These are phyloP conservation scores for Sylvietta virens DNA, from an alignment of 2,113 vertebrate genomes.

Conservation along the genomic window DNA sequence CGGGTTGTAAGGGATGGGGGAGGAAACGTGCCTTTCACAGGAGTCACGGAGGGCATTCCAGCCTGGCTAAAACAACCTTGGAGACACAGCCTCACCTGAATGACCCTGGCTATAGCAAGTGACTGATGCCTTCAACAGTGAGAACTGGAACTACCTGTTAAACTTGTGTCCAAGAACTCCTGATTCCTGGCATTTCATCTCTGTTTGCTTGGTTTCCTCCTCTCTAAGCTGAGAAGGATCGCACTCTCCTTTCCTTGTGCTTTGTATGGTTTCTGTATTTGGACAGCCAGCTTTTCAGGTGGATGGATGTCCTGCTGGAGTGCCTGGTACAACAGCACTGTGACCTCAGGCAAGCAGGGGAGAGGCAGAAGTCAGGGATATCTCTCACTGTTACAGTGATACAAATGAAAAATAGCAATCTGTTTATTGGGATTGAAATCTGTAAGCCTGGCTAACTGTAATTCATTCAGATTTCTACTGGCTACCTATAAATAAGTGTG, in stretches of 20 bases:
- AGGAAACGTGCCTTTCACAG: background rate
- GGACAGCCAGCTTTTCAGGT: background rate
- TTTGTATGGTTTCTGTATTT: background rate
- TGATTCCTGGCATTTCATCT: background rate
- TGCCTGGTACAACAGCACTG: accelerated
- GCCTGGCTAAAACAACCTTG: background rate
- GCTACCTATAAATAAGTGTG: background rate
- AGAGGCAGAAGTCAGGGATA: background rate
- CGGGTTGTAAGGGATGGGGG: background rate
- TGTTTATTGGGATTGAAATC: background rate
- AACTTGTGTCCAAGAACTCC: background rate
- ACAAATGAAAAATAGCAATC: background rate
- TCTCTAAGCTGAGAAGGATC: background rate
- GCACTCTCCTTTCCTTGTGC: background rate
- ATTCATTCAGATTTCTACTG: background rate
- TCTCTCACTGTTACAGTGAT: background rate
- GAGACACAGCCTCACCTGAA: background rate
- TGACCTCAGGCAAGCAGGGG: background rate
- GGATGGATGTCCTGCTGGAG: background rate
- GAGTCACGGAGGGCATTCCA: background rate
- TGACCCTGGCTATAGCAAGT: no score
- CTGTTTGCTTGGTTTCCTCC: background rate
- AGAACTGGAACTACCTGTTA: background rate
- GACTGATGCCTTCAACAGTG: background rate
- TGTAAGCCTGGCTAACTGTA: background rate